Conservation (phyloP, 2,888 invertebrate genomes). For the Ichneumoninae sp. region DNA sequence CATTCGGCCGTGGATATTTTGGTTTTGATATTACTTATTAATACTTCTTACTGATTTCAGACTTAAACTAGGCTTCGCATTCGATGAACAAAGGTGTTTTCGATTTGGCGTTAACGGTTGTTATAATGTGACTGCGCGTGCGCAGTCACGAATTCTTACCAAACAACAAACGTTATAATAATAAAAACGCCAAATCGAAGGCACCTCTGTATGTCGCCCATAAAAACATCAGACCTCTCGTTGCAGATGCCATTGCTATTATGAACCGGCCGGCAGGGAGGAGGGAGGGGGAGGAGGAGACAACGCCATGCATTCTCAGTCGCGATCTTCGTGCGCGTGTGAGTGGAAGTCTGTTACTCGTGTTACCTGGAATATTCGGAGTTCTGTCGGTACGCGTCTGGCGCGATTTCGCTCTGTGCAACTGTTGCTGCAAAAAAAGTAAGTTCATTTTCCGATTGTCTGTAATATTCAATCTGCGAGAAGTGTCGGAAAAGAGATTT, state of each 20-base stretch:
- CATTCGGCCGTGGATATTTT: no score
- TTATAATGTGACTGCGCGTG: no score
- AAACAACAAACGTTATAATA: no score
- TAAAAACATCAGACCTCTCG: conserved; percentile 75
- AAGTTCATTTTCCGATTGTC: neutral
- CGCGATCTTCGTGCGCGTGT: neutral
- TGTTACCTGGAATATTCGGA: neutral
- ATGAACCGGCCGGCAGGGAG: conserved; percentile 26
- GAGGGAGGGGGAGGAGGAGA: no score
- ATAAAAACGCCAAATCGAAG: no score
- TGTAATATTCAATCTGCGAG: no score
- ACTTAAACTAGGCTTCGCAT: no score
- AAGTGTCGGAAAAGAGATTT: neutral
- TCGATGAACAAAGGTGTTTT: no score
- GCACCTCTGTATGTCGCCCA: conserved; percentile 43
- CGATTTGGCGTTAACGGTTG: no score
- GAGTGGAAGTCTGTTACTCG: neutral
- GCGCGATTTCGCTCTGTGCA: neutral
- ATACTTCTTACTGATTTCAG: no score
- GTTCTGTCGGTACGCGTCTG: conserved; percentile 2
- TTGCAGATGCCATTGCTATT: conserved; percentile 78
- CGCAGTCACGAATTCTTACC: no score
- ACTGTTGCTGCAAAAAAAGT: neutral
- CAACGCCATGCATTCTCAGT: neutral
- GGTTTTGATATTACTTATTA: no score